Evolutionary conservation across 1,140 invertebrate genomes (phyloP), one percentile per base, ranked within the genome.

Genomic region (Formica exsecta): DNA sequence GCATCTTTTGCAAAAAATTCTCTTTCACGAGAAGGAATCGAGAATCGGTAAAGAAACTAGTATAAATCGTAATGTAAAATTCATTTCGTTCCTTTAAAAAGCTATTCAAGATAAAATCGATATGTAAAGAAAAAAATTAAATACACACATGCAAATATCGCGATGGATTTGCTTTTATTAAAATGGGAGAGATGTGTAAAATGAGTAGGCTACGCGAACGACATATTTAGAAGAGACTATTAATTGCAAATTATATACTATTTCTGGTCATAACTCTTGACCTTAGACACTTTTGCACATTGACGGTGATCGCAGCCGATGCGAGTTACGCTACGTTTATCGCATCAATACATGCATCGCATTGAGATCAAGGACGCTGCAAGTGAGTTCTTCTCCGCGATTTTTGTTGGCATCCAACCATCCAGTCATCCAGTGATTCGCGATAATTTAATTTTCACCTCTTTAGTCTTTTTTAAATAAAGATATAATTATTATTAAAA

Each of bases 181-280:
- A 65, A 54, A 25, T 19, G 44, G 7, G 7, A 70, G 1, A 29
- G n/a, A 6, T 13, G 3, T 32, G 25, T 32, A 29, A 71, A 81
- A 41, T 36, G 79, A 25, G 66, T 73, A n/a, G 51, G 25, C 41
- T 51, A 66, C 19, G 51, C 19, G 19, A 19, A 0, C 8, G 62
- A 71, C n/a, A 7, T 73, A 83, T 83, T 83, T 83, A 83, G 25
- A 57, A 25, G 19, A 51, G 19, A 36, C 29, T 74, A 74, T 83
- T 74, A 83, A 83, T 62, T 83, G 54, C 57, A 83, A 83, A 73
- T 77, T 44, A 38, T 51, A 19, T 73, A 48, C 66, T 83, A 74
- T 83, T 61, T 73, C 36, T 62, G 38, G 0, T 48, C 5, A 13
- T 74, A 83, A 83, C 41, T 83, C 38, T 62, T 74, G 68, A 83